Percentiles rank a stretch among this genome's conserved stretches.
Conservation (phyloP, 2,888 invertebrate genomes). For the Strigamia transsilvanica region DNA sequence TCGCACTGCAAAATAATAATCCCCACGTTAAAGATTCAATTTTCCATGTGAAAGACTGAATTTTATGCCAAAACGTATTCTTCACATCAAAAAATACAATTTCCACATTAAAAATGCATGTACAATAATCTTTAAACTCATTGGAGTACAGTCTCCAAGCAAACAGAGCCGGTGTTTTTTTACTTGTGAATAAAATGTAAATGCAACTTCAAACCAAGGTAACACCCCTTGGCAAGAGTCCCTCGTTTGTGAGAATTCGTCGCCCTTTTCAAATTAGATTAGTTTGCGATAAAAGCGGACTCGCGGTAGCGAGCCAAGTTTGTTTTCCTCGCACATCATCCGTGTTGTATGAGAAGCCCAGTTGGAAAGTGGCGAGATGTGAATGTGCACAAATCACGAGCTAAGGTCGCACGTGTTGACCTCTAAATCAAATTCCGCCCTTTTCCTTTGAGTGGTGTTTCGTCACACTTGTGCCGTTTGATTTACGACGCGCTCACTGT, state of each 20-base stretch:
- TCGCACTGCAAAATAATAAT: too few species aligned
- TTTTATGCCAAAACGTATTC: too few species aligned
- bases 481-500: not conserved
- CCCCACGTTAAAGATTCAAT: too few species aligned
- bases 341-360: slow-evolving; percentile 22
- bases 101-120: too few species aligned
- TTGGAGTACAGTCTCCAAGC: too few species aligned
- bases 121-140: too few species aligned
- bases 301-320: not conserved
- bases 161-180: too few species aligned
- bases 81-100: too few species aligned
- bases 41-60: too few species aligned
- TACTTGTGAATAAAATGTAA: not conserved
- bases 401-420: slow-evolving; percentile 28
- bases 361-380: slow-evolving; percentile 7
- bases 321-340: slow-evolving; percentile 36
- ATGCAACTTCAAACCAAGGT: not conserved
- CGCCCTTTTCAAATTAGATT: slow-evolving; percentile 37
- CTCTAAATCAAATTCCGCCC: slow-evolving; percentile 5
- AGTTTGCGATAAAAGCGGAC: slow-evolving; percentile 42
- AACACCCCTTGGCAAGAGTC: not conserved
- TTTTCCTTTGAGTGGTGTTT: slow-evolving; percentile 3
- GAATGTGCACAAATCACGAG: slow-evolving; percentile 31
- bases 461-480: slow-evolving; percentile 13
- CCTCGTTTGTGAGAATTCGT: slow-evolving; percentile 35